phyloP scores from a whole-genome alignment of 2,888 invertebrate species.

The Odontocerum albicorne region DNA sequence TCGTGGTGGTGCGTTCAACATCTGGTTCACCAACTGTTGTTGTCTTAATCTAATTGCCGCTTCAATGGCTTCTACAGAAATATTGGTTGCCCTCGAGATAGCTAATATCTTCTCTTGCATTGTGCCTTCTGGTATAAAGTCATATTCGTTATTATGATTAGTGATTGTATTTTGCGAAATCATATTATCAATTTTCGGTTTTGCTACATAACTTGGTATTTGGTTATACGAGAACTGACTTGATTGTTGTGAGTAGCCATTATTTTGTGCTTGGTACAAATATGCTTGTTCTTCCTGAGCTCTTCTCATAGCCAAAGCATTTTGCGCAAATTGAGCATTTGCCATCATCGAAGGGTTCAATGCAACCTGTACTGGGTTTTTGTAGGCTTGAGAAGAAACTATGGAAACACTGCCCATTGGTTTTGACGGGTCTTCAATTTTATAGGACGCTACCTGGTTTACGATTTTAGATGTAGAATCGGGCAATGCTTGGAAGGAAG shows the following conservation, averaged over 20 bases:
- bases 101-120: conserved; percentile 55
- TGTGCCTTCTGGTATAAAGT: conserved; percentile 35
- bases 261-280: conserved; percentile 45
- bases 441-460: conserved; percentile 48
- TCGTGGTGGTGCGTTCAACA: conserved; percentile 50
- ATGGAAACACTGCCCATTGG: conserved; percentile 42
- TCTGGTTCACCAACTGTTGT: conserved; percentile 67
- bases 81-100: conserved; percentile 71
- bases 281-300: conserved; percentile 4
- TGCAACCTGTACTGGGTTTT: conserved; percentile 45
- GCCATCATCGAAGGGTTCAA: conserved; percentile 41
- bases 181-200: conserved; percentile 49
- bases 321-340: conserved; percentile 41
- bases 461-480: conserved; percentile 60
- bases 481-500: conserved; percentile 51
- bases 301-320: conserved; percentile 44
- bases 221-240: conserved; percentile 36
- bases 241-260: conserved; percentile 45
- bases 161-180: conserved; percentile 27
- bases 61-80: conserved; percentile 76
- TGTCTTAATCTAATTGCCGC: conserved; percentile 72
- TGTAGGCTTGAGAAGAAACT: conserved; percentile 49
- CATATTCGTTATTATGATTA: conserved; percentile 45
- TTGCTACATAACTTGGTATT: conserved; percentile 40
- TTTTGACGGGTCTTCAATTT: conserved; percentile 41